Conservation (phyloP, 1,140 invertebrate species). For the Trichogramma pretiosum region DNA sequence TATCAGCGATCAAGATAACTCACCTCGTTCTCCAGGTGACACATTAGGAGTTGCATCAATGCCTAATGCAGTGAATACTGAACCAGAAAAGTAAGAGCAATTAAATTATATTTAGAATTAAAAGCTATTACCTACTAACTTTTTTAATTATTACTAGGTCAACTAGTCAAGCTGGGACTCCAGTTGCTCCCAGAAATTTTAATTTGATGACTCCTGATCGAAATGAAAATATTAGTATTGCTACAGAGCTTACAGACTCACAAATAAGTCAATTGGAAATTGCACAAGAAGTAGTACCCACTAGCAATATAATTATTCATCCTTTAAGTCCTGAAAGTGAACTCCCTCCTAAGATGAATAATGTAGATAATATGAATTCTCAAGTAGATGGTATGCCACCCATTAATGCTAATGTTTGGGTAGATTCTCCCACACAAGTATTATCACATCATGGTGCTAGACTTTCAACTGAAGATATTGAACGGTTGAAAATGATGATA, state of each 20-base stretch:
- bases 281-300: slow-evolving; percentile 40
- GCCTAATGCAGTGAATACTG: slow-evolving; percentile 42
- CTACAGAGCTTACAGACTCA: slow-evolving; percentile 31
- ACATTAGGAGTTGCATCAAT: slow-evolving; percentile 45
- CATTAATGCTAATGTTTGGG: slow-evolving; percentile 53
- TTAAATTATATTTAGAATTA: neutral
- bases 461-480: slow-evolving; percentile 72
- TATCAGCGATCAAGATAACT: slow-evolving; percentile 54
- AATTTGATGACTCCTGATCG: slow-evolving; percentile 31
- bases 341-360: slow-evolving; percentile 25
- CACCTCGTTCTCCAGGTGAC: slow-evolving; percentile 53
- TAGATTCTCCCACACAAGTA: slow-evolving; percentile 42
- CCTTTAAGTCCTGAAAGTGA: slow-evolving; percentile 54
- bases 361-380: slow-evolving; percentile 18
- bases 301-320: slow-evolving; percentile 45
- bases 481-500: slow-evolving; percentile 74
- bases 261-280: slow-evolving; percentile 39
- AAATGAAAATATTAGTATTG: slow-evolving; percentile 29
- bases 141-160: slow-evolving; percentile 28
- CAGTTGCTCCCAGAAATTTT: slow-evolving; percentile 31
- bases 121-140: neutral
- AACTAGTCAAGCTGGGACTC: slow-evolving; percentile 37
- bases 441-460: slow-evolving; percentile 59
- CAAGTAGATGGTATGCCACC: slow-evolving; percentile 45
- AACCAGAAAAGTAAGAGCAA: slow-evolving; percentile 34